Percentiles rank a stretch among this genome's conserved stretches.
These are phyloP conservation scores for Clitarchus hookeri DNA, from an alignment of 2,888 invertebrate species.

Conservation along the genomic window DNA sequence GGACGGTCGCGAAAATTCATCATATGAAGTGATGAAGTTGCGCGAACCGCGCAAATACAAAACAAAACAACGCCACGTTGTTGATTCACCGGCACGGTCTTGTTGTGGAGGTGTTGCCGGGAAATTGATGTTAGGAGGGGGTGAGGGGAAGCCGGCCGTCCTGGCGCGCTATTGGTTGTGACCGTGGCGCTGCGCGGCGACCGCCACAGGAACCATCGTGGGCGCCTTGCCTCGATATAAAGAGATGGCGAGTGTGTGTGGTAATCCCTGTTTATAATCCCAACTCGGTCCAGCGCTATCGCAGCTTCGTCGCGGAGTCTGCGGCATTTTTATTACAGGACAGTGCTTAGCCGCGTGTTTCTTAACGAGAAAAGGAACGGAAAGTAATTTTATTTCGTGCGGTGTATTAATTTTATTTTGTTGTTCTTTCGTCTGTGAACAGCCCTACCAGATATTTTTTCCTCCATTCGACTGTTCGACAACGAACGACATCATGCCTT, in stretches of 20 bases:
- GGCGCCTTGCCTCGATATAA: background rate
- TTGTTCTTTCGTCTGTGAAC: background rate
- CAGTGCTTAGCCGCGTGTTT: background rate
- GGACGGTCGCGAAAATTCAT: background rate
- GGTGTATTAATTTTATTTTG: background rate
- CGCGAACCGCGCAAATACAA: background rate
- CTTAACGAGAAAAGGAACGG: background rate
- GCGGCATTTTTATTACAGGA: background rate
- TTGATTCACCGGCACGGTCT: background rate
- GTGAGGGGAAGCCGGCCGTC: background rate
- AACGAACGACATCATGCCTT: constrained; percentile 21
- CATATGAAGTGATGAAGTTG: too few species aligned
- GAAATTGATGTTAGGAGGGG: background rate
- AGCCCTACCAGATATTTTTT: background rate
- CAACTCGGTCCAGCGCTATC: background rate
- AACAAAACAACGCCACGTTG: background rate
- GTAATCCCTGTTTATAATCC: constrained; percentile 14
- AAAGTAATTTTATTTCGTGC: background rate
- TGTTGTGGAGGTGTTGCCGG: background rate
- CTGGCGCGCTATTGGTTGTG: background rate
- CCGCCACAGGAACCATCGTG: background rate
- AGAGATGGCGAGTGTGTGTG: constrained; percentile 7
- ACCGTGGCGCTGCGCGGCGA: background rate
- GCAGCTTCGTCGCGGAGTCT: background rate
- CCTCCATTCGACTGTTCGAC: background rate